phyloP scores from a whole-genome alignment of 92 coral and sea anemone genomes.

The Nematostella vectensis region DNA sequence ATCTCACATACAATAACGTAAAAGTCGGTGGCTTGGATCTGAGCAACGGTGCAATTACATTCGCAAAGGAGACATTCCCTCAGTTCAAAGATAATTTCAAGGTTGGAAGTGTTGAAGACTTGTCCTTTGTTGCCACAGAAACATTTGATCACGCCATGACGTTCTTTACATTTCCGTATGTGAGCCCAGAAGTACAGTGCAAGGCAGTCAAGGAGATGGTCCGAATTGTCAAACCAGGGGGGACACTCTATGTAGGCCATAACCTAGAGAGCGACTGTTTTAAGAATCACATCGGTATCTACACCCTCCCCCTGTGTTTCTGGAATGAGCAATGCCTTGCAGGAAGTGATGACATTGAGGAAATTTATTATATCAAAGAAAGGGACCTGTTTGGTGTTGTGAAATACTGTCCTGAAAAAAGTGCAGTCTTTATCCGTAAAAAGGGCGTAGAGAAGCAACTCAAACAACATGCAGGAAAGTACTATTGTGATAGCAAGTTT shows the following conservation, averaged over 20 bases:
- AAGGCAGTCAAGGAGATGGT: conserved; percentile 48
- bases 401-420: conserved; percentile 42
- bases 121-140: conserved; percentile 33
- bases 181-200: conserved; percentile 48
- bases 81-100: conserved; percentile 10
- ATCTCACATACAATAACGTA: conserved; percentile 32
- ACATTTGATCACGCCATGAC: conserved; percentile 51
- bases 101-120: conserved; percentile 45
- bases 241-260: conserved; percentile 42
- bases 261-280: conserved; percentile 42
- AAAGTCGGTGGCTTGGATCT: conserved; percentile 46
- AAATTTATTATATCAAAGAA: conserved; percentile 33
- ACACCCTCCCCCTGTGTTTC: conserved; percentile 40
- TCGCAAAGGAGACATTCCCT: conserved; percentile 45
- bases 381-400: conserved; percentile 31
- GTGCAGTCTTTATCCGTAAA: conserved; percentile 42
- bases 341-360: conserved; percentile 16
- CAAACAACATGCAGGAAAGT: conserved; percentile 11
- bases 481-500: conserved; percentile 19
- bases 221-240: conserved; percentile 50
- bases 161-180: conserved; percentile 54
- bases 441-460: conserved; percentile 16
- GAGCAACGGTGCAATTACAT: conserved; percentile 37
- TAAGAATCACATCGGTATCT: conserved; percentile 38
- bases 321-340: conserved; percentile 46